A percentile compares a stretch with the other conserved stretches of the same genome.
phyloP scores from a whole-genome alignment of 2,888 invertebrate genomes.

The Cylindroiulus punctatus region DNA sequence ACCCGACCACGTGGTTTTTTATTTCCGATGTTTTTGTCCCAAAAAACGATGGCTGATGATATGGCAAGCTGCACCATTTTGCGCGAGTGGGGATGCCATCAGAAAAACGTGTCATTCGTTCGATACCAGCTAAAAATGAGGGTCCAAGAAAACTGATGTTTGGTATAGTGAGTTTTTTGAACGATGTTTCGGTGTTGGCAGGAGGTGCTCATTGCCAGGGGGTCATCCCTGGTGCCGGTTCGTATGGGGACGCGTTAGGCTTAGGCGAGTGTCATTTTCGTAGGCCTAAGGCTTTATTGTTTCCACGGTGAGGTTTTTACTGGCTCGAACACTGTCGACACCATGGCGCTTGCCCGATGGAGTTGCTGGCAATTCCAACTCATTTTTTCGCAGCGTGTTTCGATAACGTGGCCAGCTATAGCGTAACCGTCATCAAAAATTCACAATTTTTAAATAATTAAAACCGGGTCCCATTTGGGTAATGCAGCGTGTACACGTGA shows the following conservation, averaged over 20 bases:
- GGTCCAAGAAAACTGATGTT: background rate
- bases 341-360: conserved; percentile 36
- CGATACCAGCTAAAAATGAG: background rate
- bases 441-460: background rate
- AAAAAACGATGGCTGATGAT: conserved; percentile 20
- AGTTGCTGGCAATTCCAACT: background rate
- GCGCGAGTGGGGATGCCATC: background rate
- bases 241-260: conserved; percentile 33
- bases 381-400: background rate
- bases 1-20: background rate
- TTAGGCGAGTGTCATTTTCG: conserved; percentile 5
- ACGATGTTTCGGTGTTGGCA: background rate
- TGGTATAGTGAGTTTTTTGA: background rate
- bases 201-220: conserved; percentile 15
- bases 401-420: background rate
- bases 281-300: conserved; percentile 36
- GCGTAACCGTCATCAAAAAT: background rate
- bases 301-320: background rate
- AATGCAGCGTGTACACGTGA: too few relatives aligned
- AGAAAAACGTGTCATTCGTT: background rate
- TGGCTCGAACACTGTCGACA: background rate
- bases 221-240: background rate
- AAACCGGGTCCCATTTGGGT: background rate
- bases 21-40: background rate
- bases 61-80: conserved; percentile 11